Conservation (phyloP, 2,113 vertebrate species). For the Macquaria ambigua region DNA sequence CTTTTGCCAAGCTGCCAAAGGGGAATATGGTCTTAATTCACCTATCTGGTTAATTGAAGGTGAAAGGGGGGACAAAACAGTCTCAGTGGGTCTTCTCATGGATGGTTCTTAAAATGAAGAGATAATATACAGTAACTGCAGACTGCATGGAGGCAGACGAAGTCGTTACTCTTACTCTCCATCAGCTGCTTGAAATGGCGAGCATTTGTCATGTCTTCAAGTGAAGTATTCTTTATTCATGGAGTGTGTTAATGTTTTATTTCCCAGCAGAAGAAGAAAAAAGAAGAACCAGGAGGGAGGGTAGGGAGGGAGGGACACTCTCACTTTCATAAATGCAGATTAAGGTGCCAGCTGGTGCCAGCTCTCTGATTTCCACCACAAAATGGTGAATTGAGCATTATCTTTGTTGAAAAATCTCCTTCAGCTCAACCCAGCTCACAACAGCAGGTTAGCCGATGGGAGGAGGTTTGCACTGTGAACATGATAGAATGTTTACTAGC, state of each 20-base stretch:
- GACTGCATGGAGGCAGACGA: slow-evolving; percentile 18
- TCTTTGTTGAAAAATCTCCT: slow-evolving; percentile 53
- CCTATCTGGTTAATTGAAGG: slow-evolving; percentile 55
- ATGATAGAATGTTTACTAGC: slow-evolving; percentile 55
- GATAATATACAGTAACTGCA: slow-evolving; percentile 7
- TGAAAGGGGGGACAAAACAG: slow-evolving; percentile 8
- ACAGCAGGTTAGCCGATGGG: slow-evolving; percentile 47
- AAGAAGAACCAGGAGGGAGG: slow-evolving; percentile 32
- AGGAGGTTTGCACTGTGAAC: slow-evolving; percentile 42
- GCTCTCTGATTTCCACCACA: slow-evolving; percentile 39
- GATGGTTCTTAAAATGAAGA: slow-evolving; percentile 14
- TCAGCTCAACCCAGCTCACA: slow-evolving; percentile 25
- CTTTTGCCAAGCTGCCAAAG: slow-evolving; percentile 37
- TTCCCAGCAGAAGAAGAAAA: slow-evolving; percentile 51
- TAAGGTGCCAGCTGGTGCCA: slow-evolving; percentile 64
- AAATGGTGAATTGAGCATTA: slow-evolving; percentile 53
- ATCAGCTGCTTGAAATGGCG: slow-evolving; percentile 40
- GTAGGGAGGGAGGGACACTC: not conserved
- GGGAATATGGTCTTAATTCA: slow-evolving; percentile 48
- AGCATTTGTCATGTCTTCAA: slow-evolving; percentile 62
- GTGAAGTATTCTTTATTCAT: slow-evolving; percentile 77
- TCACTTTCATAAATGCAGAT: slow-evolving; percentile 70
- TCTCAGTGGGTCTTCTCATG: slow-evolving; percentile 10
- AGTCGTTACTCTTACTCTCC: slow-evolving; percentile 39
- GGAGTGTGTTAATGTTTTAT: slow-evolving; percentile 74